phyloP scores from a whole-genome alignment of 2,113 vertebrate genomes.

The Mustelus asterias region DNA sequence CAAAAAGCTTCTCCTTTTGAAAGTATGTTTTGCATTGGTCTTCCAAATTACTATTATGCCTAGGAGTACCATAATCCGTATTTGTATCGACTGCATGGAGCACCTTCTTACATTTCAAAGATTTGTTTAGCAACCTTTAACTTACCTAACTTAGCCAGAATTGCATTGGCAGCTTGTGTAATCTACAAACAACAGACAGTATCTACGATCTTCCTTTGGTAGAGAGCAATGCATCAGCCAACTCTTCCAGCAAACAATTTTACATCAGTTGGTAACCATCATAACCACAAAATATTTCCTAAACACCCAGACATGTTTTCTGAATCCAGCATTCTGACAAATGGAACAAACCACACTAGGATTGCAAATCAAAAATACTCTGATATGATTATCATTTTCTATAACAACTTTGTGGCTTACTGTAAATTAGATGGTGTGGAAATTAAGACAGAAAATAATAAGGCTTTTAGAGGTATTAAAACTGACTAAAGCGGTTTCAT shows the following conservation, averaged over 20 bases:
- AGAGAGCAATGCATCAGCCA: background rate
- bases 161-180: background rate
- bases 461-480: background rate
- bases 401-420: background rate
- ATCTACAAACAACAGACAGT: background rate
- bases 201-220: background rate
- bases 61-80: background rate
- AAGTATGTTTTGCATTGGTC: background rate
- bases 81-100: background rate
- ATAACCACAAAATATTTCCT: background rate
- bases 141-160: background rate
- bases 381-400: conserved; percentile 20
- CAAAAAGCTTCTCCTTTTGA: background rate
- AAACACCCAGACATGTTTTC: background rate
- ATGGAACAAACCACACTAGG: background rate
- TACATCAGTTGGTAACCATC: conserved; percentile 4
- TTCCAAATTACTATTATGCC: background rate
- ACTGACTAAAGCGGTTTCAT: background rate
- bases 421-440: background rate
- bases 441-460: background rate
- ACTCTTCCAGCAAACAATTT: background rate
- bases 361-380: background rate
- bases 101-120: background rate
- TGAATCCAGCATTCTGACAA: conserved; percentile 1
- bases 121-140: background rate